Evolutionary conservation across 2,888 invertebrate genomes (phyloP).

Genomic region (Keiferia lycopersicella): DNA sequence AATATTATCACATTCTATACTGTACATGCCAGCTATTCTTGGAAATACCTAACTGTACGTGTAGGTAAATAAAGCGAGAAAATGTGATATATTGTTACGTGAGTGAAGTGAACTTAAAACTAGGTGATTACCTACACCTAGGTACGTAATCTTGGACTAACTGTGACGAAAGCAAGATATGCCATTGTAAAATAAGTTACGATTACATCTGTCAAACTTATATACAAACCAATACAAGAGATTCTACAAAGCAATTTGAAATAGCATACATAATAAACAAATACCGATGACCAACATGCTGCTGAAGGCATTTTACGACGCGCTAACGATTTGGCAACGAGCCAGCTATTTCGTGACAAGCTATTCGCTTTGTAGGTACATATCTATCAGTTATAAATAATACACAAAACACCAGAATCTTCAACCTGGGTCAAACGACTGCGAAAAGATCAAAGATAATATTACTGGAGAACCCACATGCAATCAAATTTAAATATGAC

Average conservation of each 20-base stretch:
- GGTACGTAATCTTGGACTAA: no score
- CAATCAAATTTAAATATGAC: conserved; percentile 10
- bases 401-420: conserved; percentile 52
- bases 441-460: conserved; percentile 31
- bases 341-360: conserved; percentile 74
- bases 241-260: not conserved
- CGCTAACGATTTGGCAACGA: conserved; percentile 64
- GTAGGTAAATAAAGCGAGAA: not conserved
- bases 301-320: conserved; percentile 67
- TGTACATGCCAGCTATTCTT: conserved; percentile 29
- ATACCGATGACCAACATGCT: conserved; percentile 72
- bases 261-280: conserved; percentile 53
- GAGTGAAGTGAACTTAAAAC: no score
- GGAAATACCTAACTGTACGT: conserved; percentile 25
- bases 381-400: conserved; percentile 57
- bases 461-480: not conserved
- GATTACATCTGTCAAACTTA: not conserved
- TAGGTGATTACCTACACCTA: no score
- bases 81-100: no score
- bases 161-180: no score
- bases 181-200: no score
- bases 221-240: not conserved
- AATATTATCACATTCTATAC: conserved; percentile 32
- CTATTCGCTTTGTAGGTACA: conserved; percentile 52
- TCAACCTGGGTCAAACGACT: conserved; percentile 49